A percentile compares a stretch with the other conserved stretches of the same genome.
phyloP scores from a whole-genome alignment of 2,113 vertebrate genomes.

The Empidonax traillii region DNA sequence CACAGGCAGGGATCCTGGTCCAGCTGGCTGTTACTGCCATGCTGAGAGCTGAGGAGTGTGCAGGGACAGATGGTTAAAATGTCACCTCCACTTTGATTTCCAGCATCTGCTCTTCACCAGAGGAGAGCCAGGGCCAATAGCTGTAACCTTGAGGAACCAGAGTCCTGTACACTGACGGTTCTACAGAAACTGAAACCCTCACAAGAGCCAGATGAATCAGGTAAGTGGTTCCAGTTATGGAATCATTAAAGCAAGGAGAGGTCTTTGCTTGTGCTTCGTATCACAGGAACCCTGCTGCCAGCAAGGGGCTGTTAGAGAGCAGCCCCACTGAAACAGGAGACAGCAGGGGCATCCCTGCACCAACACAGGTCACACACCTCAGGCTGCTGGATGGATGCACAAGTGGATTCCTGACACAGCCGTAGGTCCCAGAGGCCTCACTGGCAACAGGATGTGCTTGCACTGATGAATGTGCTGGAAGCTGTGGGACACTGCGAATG shows the following conservation, averaged over 20 bases:
- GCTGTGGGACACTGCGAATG: too few relatives aligned
- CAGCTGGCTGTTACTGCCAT: accelerated
- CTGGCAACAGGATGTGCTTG: accelerated
- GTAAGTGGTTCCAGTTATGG: background rate
- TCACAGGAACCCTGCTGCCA: background rate
- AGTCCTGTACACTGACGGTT: background rate
- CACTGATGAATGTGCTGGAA: accelerated
- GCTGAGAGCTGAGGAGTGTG: background rate
- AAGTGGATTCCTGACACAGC: background rate
- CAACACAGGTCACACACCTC: accelerated
- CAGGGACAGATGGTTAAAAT: background rate
- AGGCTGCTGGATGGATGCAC: background rate
- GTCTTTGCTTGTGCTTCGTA: accelerated
- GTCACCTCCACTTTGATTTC: background rate
- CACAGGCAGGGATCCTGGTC: background rate
- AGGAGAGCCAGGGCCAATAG: background rate
- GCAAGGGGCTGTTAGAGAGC: background rate
- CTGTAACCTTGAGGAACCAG: background rate
- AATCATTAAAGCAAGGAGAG: background rate
- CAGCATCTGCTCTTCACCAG: background rate
- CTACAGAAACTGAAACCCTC: background rate
- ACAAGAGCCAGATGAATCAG: background rate
- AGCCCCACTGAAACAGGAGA: accelerated
- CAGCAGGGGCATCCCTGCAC: background rate
- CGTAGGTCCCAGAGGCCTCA: accelerated